Evolutionary conservation across 2,888 invertebrate species (phyloP).

Genomic region (Melanophora roralis): DNA sequence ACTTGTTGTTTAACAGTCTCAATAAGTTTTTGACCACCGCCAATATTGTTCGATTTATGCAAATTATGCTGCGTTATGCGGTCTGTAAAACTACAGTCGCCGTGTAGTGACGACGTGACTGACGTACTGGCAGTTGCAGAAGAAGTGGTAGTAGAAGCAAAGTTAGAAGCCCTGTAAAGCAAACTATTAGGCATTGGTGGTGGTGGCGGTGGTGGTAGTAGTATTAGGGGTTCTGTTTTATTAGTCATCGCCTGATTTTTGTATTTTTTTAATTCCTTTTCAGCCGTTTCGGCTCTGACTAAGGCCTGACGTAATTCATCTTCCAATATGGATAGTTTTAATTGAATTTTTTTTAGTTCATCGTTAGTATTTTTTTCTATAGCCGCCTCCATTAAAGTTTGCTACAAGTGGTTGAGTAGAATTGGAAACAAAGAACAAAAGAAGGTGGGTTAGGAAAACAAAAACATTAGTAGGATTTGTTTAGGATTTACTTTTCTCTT

Average conservation of each 20-base stretch:
- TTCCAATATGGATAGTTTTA: constrained; percentile 79
- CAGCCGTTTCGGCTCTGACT: constrained; percentile 79
- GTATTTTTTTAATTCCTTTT: constrained; percentile 75
- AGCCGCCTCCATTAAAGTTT: constrained; percentile 79
- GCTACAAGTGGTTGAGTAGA: constrained; percentile 71
- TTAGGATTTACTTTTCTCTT: neutral
- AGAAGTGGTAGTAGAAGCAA: neutral
- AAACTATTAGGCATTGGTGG: constrained; percentile 72
- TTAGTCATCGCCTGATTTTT: constrained; percentile 62
- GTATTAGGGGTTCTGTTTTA: constrained; percentile 69
- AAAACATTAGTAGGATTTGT: constrained; percentile 72
- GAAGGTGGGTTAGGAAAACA: constrained; percentile 63
- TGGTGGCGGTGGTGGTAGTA: constrained; percentile 75
- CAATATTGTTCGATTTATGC: constrained; percentile 64
- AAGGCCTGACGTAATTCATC: constrained; percentile 78
- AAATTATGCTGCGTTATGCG: constrained; percentile 70
- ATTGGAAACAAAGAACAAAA: constrained; percentile 61
- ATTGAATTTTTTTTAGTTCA: constrained; percentile 79
- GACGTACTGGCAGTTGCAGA: neutral
- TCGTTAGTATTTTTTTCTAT: constrained; percentile 78
- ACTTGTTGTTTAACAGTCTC: constrained; percentile 75
- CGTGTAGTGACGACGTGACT: constrained; percentile 13
- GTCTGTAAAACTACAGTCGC: constrained; percentile 65
- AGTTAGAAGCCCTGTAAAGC: constrained; percentile 68
- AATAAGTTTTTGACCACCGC: constrained; percentile 71